Conservation (phyloP, 1,140 invertebrate genomes). For the Sycophila sp. region DNA sequence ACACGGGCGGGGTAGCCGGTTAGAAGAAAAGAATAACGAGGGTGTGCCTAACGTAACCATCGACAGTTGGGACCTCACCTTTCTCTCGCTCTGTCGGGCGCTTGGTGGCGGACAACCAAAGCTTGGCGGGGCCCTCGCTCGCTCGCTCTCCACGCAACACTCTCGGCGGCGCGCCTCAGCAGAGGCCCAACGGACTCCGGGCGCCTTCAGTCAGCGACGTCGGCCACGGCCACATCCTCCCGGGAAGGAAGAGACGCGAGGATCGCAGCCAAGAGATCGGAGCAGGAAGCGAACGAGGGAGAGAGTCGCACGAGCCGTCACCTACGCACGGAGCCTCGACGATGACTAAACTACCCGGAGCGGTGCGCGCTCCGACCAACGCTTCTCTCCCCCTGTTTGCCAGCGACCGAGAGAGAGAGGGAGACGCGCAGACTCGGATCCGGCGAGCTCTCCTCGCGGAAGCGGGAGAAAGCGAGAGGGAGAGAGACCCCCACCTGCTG, state of each 20-base stretch:
- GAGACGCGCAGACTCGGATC: not conserved
- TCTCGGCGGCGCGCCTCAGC: no score
- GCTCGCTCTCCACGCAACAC: no score
- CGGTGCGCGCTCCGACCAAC: not conserved
- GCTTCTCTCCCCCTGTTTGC: not conserved
- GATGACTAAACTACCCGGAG: slow-evolving; percentile 23
- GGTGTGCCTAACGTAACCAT: no score
- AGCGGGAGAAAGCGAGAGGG: not conserved
- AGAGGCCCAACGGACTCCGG: no score
- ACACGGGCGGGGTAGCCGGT: no score
- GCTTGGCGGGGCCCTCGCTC: no score
- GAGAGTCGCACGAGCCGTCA: no score
- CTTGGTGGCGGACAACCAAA: no score
- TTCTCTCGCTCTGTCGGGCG: no score
- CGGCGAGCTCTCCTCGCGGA: not conserved
- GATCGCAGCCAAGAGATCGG: not conserved
- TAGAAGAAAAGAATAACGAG: no score
- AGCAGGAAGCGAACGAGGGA: not conserved
- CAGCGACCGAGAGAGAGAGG: not conserved
- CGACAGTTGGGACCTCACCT: no score
- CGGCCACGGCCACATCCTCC: not conserved
- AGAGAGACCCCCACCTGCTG: slow-evolving; percentile 31
- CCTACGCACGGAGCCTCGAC: not conserved
- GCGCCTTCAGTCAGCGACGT: not conserved
- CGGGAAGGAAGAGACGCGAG: not conserved